Percentiles rank a stretch among this genome's conserved stretches.
phyloP scores from a whole-genome alignment of 2,888 invertebrate genomes.

The Pteria penguin region DNA sequence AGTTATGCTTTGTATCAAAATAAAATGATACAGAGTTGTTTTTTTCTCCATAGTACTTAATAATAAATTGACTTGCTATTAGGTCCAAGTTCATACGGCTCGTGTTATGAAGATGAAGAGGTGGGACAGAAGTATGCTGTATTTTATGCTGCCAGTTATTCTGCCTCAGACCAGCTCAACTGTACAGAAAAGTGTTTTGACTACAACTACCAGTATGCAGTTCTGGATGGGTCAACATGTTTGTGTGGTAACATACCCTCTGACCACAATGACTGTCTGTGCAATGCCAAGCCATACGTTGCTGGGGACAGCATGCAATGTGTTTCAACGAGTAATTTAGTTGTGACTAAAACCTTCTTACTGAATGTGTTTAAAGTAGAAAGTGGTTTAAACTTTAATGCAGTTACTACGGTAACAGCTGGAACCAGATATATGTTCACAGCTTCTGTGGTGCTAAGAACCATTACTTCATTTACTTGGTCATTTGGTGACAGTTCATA shows the following conservation, averaged over 20 bases:
- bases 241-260: conserved; percentile 30
- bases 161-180: conserved; percentile 13
- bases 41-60: too few relatives aligned
- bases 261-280: conserved; percentile 23
- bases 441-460: conserved; percentile 32
- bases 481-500: conserved; percentile 50
- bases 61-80: too few relatives aligned
- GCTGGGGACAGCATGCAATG: conserved; percentile 31
- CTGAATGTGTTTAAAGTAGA: conserved; percentile 17
- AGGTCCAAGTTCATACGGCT: conserved; percentile 33
- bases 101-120: conserved; percentile 37
- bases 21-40: too few relatives aligned
- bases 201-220: conserved; percentile 30
- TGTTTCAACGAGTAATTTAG: not conserved
- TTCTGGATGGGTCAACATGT: conserved; percentile 15
- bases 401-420: conserved; percentile 26
- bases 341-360: conserved; percentile 5
- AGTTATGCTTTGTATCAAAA: too few relatives aligned
- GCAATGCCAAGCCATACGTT: conserved; percentile 16
- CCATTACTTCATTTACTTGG: conserved; percentile 44
- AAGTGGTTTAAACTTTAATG: conserved; percentile 39
- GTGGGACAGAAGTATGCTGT: conserved; percentile 14
- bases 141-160: conserved; percentile 5
- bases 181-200: conserved; percentile 43
- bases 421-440: conserved; percentile 39